Evolutionary conservation across 2,888 invertebrate species (phyloP), one percentile per base, ranked within the genome.

Genomic region (Cremastinae sp.): DNA sequence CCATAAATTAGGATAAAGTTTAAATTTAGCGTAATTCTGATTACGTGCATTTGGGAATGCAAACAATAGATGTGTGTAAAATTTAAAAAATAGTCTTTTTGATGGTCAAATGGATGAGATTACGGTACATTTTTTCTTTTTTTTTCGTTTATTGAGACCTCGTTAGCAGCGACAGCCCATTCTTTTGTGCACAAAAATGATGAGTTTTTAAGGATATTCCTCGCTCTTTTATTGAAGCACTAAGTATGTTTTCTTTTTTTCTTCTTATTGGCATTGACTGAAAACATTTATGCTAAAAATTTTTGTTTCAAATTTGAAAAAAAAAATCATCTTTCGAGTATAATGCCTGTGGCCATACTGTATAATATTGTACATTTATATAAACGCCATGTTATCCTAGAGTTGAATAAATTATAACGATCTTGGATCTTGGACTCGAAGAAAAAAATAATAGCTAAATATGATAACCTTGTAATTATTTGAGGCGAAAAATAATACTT

Each of bases 291-390:
- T 28, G 28, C 28, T 28, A 5, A 28, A 2, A 28, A 3, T 28
- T 28, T 28, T 28, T 5, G 5, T 2, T 28, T 5, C 5, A 3
- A 2, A 28, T 28, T 3, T 45, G 3, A 41, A 16, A 28, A 45
- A 28, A 22, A 12, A 45, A 49, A 4, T 34, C 43, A 47, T 18
- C 18, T 73, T 73, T 61, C 59, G 38, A 70, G 20, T 61, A n/a
- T 54, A 51, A 76, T 62, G 69, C 80, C 74, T 69, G 80, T 82
- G 78, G 81, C 81, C 79, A 82, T 82, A 77, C 62, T 81, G 82
- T 74, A 77, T 77, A 80, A 78, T 78, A 77, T 79, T 81, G 80
- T 83, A 83, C 78, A 79, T 81, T 84, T 81, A 78, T 82, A 81
- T 77, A 78, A 73, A 79, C 76, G 80, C 81, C 79, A 76, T 81